phyloP scores from a whole-genome alignment of 2,888 invertebrate genomes.

The Ichneumon xanthorius region DNA sequence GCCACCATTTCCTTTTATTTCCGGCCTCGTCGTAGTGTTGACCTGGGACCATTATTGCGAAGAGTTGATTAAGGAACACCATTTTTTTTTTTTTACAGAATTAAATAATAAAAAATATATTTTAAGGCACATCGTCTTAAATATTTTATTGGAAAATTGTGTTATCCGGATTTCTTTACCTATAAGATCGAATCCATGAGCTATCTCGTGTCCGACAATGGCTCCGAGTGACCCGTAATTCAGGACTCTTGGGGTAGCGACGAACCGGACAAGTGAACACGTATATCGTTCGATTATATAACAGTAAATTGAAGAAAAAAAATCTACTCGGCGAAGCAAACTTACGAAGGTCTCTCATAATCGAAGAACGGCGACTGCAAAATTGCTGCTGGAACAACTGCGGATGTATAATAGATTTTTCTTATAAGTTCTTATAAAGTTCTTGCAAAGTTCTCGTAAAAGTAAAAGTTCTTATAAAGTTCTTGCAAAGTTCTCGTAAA shows the following conservation, averaged over 20 bases:
- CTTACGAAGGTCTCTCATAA: background rate
- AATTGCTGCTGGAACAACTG: background rate
- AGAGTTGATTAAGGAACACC: background rate
- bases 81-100: too few relatives aligned
- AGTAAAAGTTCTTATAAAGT: too few relatives aligned
- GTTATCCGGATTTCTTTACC: background rate
- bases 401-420: too few relatives aligned
- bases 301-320: background rate
- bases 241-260: background rate
- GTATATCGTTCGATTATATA: background rate
- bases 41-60: conserved; percentile 85
- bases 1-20: conserved; percentile 90
- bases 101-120: too few relatives aligned
- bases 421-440: too few relatives aligned
- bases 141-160: background rate
- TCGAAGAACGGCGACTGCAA: background rate
- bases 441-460: too few relatives aligned
- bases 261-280: background rate
- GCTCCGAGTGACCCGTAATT: background rate
- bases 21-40: conserved; percentile 92
- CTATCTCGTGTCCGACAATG: background rate
- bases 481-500: too few relatives aligned
- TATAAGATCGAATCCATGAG: background rate
- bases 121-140: too few relatives aligned
- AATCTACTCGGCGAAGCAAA: background rate